phyloP scores from a whole-genome alignment of 2,797 vertebrate species.

The Typhlichthys eigenmanni region DNA sequence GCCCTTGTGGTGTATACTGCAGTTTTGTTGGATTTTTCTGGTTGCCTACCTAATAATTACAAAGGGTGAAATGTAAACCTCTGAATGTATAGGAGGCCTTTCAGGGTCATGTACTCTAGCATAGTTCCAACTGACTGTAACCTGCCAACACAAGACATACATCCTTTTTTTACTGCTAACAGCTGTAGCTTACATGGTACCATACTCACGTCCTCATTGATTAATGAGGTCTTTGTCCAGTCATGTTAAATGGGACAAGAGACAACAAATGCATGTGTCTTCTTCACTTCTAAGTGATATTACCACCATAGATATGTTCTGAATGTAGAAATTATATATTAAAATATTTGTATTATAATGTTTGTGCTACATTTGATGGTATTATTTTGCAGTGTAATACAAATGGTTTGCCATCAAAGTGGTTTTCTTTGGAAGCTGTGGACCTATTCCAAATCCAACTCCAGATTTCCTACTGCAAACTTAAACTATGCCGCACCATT shows the following conservation, averaged over 20 bases:
- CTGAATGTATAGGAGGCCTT: slow-evolving; percentile 36
- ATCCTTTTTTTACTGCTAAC: slow-evolving; percentile 31
- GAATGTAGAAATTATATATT: too few relatives aligned
- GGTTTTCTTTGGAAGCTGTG: slow-evolving; percentile 2
- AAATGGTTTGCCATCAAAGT: slow-evolving; percentile 21
- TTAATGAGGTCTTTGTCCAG: slow-evolving; percentile 24
- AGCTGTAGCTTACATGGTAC: slow-evolving; percentile 54
- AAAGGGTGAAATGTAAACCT: slow-evolving; percentile 35
- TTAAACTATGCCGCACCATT: slow-evolving; percentile 35
- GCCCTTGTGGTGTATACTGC: slow-evolving; percentile 5
- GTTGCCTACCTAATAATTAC: slow-evolving; percentile 32
- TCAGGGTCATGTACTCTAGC: slow-evolving; percentile 34
- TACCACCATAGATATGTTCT: too few relatives aligned
- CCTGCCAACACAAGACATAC: slow-evolving; percentile 34
- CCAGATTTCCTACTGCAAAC: slow-evolving; percentile 28
- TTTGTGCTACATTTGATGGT: neutral
- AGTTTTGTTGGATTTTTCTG: slow-evolving; percentile 32
- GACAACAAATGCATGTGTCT: neutral
- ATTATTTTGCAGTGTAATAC: slow-evolving; percentile 15
- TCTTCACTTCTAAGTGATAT: too few relatives aligned
- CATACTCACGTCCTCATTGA: neutral
- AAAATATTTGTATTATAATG: too few relatives aligned
- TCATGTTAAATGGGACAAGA: slow-evolving; percentile 9
- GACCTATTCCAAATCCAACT: slow-evolving; percentile 28
- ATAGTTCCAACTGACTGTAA: slow-evolving; percentile 37